A percentile compares a stretch with the other conserved stretches of the same genome.
Conservation (phyloP, 2,888 invertebrate genomes). For the Lycophotia porphyrea region DNA sequence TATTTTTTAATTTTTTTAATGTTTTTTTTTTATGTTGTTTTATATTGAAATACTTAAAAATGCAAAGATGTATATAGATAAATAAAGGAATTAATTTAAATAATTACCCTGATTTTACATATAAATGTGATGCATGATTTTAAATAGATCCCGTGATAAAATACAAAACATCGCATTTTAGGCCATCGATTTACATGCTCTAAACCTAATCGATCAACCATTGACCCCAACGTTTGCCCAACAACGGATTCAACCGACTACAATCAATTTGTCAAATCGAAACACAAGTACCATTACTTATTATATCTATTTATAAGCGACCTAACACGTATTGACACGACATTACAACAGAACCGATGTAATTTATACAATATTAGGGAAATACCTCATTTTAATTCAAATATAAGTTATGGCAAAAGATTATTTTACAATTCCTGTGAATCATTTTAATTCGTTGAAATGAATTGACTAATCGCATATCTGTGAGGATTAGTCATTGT, state of each 20-base stretch:
- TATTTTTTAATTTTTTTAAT: too few species aligned
- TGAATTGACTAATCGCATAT: conserved; percentile 29
- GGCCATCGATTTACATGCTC: neutral
- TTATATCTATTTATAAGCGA: conserved; percentile 67
- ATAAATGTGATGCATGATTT: neutral
- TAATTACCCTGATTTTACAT: neutral
- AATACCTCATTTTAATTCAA: conserved; percentile 33
- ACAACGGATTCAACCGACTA: conserved; percentile 40
- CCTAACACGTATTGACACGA: conserved; percentile 65
- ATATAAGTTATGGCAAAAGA: conserved; percentile 24
- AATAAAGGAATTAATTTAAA: neutral
- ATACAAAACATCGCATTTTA: neutral
- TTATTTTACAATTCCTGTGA: conserved; percentile 27
- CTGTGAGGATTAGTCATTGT: conserved; percentile 40
- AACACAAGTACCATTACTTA: conserved; percentile 65
- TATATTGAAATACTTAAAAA: too few species aligned
- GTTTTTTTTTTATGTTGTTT: too few species aligned
- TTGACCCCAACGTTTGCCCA: conserved; percentile 44
- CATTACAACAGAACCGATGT: conserved; percentile 65
- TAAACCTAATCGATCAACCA: neutral
- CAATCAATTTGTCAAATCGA: conserved; percentile 76
- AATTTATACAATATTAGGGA: conserved; percentile 68
- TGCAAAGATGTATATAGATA: too few species aligned
- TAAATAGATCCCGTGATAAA: neutral
- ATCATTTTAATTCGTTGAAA: conserved; percentile 41